These are phyloP conservation scores for Gymnopithys bicolor DNA, from an alignment of 2,797 vertebrate species.

Conservation along the genomic window DNA sequence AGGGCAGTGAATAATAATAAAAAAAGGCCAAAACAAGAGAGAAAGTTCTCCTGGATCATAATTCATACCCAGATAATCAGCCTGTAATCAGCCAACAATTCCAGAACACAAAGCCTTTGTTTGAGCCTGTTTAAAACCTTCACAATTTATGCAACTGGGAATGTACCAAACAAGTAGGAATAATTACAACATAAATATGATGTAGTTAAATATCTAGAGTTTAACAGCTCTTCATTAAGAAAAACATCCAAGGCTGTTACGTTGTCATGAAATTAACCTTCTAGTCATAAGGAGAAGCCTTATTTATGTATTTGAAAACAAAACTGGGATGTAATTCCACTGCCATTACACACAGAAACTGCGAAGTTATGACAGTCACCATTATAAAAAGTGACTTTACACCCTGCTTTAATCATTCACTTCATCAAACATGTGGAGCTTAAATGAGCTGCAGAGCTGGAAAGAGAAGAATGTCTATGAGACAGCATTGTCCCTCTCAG, in stretches of 20 bases:
- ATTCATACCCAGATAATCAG: background rate
- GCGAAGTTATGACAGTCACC: background rate
- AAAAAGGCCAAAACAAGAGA: background rate
- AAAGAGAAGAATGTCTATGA: background rate
- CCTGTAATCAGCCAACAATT: conserved; percentile 28
- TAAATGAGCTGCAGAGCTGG: background rate
- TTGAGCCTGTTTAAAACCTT: background rate
- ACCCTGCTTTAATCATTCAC: background rate
- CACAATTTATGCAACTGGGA: conserved; percentile 49
- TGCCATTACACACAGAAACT: background rate
- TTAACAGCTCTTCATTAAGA: conserved; percentile 63
- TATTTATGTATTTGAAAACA: conserved; percentile 35
- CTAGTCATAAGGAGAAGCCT: background rate
- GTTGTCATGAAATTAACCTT: conserved; percentile 50
- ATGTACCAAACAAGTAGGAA: conserved; percentile 20
- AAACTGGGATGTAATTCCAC: conserved; percentile 13
- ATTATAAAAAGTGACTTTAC: background rate
- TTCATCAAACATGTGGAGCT: background rate
- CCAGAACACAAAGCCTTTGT: background rate
- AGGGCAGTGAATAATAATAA: background rate
- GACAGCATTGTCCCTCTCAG: background rate
- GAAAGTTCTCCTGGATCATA: background rate
- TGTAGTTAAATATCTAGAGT: conserved; percentile 52
- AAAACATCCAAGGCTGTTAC: conserved; percentile 39
- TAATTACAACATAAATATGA: conserved; percentile 54